phyloP scores from a whole-genome alignment of 2,113 vertebrate species.

The Phalacrocorax aristotelis region DNA sequence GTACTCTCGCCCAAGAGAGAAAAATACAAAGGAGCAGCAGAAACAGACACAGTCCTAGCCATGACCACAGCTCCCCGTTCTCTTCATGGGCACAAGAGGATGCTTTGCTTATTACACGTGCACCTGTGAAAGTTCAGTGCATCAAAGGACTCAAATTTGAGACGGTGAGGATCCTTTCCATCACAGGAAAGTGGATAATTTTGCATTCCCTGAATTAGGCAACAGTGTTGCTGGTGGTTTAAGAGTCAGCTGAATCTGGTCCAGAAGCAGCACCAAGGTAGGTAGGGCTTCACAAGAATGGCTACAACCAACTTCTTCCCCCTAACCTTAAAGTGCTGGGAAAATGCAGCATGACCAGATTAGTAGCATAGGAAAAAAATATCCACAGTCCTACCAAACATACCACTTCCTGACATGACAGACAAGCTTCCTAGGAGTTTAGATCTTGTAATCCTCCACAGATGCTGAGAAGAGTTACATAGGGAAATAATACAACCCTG shows the following conservation, averaged over 20 bases:
- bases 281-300: not conserved
- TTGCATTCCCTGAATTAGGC: not conserved
- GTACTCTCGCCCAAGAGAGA: not conserved
- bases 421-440: not conserved
- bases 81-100: not conserved
- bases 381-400: not conserved
- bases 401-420: not conserved
- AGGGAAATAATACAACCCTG: not conserved
- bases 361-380: not conserved
- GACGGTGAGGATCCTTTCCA: not conserved
- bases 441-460: not conserved
- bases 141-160: not conserved
- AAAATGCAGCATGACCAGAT: not conserved
- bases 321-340: not conserved
- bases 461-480: not conserved
- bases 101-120: not conserved
- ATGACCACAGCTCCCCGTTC: not conserved
- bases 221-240: not conserved
- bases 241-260: not conserved
- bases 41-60: not conserved
- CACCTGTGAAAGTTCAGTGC: not conserved
- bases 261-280: not conserved
- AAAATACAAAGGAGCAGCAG: not conserved
- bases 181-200: not conserved
- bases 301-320: not conserved